A percentile compares a stretch with the other conserved stretches of the same genome.
Conservation (phyloP, 2,888 invertebrate species). For the Hesperia comma region DNA sequence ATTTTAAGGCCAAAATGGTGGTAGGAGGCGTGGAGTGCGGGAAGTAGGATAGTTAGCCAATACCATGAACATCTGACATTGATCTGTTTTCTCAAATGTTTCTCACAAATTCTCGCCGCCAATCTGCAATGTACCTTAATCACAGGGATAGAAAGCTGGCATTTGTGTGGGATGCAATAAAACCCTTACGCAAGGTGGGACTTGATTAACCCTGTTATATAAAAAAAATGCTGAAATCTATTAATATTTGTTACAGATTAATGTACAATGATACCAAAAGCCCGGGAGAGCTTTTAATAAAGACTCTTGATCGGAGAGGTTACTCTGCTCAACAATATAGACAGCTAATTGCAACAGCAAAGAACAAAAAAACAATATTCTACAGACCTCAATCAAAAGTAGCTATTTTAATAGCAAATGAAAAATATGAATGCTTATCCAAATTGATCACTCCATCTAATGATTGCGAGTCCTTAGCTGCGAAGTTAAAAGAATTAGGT, state of each 20-base stretch:
- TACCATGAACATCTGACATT: too few relatives aligned
- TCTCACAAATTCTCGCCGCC: too few relatives aligned
- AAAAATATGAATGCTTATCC: slow-evolving; percentile 67
- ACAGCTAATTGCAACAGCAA: slow-evolving; percentile 52
- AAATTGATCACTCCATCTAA: slow-evolving; percentile 71
- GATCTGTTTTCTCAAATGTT: too few relatives aligned
- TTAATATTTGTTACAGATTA: slow-evolving; percentile 52
- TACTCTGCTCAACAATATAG: slow-evolving; percentile 57
- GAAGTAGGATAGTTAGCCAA: too few relatives aligned
- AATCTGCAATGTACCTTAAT: too few relatives aligned
- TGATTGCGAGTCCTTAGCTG: slow-evolving; percentile 70
- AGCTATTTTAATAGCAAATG: slow-evolving; percentile 75
- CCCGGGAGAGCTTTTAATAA: slow-evolving; percentile 69
- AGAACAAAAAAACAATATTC: slow-evolving; percentile 57
- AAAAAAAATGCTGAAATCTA: background rate
- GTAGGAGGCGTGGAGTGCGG: too few relatives aligned
- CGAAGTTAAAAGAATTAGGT: slow-evolving; percentile 63
- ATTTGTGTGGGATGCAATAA: too few relatives aligned
- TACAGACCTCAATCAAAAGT: slow-evolving; percentile 70
- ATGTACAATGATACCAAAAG: slow-evolving; percentile 52
- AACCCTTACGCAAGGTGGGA: too few relatives aligned
- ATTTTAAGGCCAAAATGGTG: too few relatives aligned
- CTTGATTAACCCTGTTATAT: too few relatives aligned
- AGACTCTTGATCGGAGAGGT: slow-evolving; percentile 64
- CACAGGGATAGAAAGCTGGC: too few relatives aligned